These are phyloP conservation scores for Pipra filicauda DNA, from an alignment of 2,113 vertebrate species.

Conservation along the genomic window DNA sequence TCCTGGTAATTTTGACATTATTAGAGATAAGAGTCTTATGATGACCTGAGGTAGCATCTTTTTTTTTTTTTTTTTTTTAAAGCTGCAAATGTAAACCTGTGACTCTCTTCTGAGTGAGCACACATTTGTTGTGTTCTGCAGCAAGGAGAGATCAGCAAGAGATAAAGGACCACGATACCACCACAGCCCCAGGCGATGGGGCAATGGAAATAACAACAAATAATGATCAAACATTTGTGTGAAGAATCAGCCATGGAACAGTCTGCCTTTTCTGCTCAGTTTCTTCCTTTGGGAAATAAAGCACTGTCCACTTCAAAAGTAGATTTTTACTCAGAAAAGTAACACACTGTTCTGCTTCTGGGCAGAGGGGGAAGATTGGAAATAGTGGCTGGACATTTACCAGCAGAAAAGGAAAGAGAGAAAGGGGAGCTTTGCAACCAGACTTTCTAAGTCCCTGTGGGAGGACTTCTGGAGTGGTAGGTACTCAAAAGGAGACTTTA, in stretches of 20 bases:
- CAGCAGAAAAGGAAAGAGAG: background rate
- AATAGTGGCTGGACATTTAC: background rate
- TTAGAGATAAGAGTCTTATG: background rate
- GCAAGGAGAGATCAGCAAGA: background rate
- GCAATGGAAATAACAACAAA: background rate
- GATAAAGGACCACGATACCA: background rate
- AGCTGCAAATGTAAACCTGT: background rate
- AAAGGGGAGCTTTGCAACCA: background rate
- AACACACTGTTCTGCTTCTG: background rate
- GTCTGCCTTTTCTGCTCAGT: background rate
- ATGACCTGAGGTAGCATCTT: background rate
- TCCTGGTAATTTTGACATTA: background rate
- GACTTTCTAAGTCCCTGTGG: background rate
- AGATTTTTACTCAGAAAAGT: background rate
- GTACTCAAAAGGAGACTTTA: background rate
- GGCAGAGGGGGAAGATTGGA: background rate
- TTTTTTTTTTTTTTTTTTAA: background rate
- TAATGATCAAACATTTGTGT: background rate
- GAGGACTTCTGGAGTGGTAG: background rate
- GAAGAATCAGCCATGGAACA: background rate
- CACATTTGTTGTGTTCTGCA: background rate
- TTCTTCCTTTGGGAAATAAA: background rate
- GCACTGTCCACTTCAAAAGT: background rate
- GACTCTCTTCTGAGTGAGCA: background rate
- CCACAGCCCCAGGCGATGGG: background rate